Conservation (phyloP, 2,797 vertebrate genomes). For the Anisognathus igniventris region DNA sequence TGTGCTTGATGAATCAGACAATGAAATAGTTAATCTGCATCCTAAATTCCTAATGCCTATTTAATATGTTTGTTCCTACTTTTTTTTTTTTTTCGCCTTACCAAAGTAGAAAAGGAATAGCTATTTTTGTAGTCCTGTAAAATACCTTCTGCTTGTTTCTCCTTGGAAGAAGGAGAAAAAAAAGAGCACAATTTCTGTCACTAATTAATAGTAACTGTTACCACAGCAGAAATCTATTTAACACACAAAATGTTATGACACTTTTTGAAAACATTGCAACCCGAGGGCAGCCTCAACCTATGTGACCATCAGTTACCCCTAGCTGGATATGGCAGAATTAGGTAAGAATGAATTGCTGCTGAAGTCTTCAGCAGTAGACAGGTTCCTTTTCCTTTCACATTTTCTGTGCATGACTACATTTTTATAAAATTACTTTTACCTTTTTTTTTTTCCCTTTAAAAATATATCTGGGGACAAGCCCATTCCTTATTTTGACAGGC, state of each 20-base stretch:
- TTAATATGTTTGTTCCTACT: neutral
- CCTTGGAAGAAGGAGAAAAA: neutral
- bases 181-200: neutral
- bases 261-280: neutral
- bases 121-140: neutral
- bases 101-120: conserved; percentile 25
- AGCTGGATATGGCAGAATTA: neutral
- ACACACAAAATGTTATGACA: neutral
- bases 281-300: neutral
- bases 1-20: neutral
- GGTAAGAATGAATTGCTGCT: neutral
- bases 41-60: neutral
- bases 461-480: neutral
- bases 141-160: neutral
- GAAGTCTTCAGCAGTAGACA: neutral
- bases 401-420: neutral
- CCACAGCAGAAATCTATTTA: neutral
- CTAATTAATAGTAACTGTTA: neutral
- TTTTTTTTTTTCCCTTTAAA: neutral
- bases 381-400: neutral
- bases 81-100: neutral
- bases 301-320: neutral
- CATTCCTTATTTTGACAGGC: neutral
- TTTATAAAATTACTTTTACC: neutral
- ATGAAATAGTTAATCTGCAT: conserved; percentile 1